phyloP scores from a whole-genome alignment of 2,113 vertebrate species.

The Australoheros scitulus region DNA sequence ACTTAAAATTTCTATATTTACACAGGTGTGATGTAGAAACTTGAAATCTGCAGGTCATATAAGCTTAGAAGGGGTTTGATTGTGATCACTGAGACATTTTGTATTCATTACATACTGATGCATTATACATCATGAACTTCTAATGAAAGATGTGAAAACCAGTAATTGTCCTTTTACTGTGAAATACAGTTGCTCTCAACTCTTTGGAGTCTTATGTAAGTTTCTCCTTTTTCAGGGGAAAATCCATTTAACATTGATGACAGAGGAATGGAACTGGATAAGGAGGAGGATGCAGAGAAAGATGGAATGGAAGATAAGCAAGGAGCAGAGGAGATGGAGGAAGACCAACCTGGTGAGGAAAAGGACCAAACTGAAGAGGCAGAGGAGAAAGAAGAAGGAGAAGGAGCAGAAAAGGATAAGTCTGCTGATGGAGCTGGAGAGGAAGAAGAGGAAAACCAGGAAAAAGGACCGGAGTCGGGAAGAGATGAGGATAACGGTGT shows the following conservation, averaged over 20 bases:
- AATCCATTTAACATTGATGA: constrained; percentile 90
- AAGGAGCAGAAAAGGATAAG: constrained; percentile 62
- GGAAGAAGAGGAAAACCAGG: constrained; percentile 62
- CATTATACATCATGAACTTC: background rate
- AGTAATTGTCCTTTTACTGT: background rate
- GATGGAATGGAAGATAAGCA: constrained; percentile 60
- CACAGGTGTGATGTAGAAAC: background rate
- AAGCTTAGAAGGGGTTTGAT: no score
- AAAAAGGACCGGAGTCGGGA: constrained; percentile 63
- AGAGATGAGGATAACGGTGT: constrained; percentile 63
- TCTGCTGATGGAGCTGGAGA: constrained; percentile 69
- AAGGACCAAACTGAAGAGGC: constrained; percentile 69
- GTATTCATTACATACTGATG: background rate
- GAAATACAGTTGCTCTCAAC: background rate
- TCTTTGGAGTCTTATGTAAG: background rate
- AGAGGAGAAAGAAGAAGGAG: constrained; percentile 42
- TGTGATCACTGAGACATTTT: no score
- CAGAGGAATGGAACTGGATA: constrained; percentile 77
- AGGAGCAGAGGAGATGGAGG: constrained; percentile 49
- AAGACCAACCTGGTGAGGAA: constrained; percentile 65
- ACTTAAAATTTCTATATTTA: background rate
- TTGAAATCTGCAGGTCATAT: no score
- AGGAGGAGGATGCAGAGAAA: constrained; percentile 72
- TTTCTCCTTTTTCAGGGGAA: constrained; percentile 72
- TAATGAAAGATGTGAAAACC: background rate